Conservation (phyloP, 2,113 vertebrate genomes). For the Chaetodon trifascialis region DNA sequence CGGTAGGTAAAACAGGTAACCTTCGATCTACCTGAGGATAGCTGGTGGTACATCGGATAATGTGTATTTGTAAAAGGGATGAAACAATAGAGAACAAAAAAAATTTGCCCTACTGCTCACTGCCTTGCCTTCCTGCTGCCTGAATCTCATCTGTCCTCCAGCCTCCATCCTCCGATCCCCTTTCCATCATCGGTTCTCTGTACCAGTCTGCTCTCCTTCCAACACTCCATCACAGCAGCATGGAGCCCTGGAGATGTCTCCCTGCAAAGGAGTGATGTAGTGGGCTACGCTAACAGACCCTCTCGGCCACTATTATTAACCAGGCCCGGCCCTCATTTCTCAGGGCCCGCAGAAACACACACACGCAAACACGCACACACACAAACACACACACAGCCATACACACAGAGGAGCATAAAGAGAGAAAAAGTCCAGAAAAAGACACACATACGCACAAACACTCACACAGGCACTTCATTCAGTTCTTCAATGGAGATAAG, state of each 20-base stretch:
- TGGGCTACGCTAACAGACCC: constrained; percentile 78
- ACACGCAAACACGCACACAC: constrained; percentile 9
- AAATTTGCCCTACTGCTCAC: constrained; percentile 21
- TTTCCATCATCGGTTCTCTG: constrained; percentile 70
- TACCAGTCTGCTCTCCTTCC: constrained; percentile 64
- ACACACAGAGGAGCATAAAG: constrained; percentile 24
- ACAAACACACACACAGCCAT: background rate
- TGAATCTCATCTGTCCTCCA: constrained; percentile 61
- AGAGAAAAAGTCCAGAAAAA: constrained; percentile 31
- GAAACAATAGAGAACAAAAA: constrained; percentile 36
- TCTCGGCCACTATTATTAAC: constrained; percentile 80
- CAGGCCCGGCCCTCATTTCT: constrained; percentile 72
- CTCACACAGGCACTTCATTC: constrained; percentile 34
- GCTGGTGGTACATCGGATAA: constrained; percentile 25
- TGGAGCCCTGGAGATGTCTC: constrained; percentile 79
- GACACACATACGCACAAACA: constrained; percentile 17
- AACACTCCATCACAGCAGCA: constrained; percentile 76
- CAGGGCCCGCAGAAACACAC: constrained; percentile 67
- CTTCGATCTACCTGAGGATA: background rate
- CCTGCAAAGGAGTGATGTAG: constrained; percentile 79
- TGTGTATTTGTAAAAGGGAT: constrained; percentile 40
- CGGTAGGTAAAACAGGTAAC: background rate
- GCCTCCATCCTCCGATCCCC: constrained; percentile 58
- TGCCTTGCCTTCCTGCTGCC: constrained; percentile 29
- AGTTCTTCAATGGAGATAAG: constrained; percentile 51